Base-by-base conservation (phyloP, 2,888 invertebrate species). In the Ischnus inquisitorius region DNA sequence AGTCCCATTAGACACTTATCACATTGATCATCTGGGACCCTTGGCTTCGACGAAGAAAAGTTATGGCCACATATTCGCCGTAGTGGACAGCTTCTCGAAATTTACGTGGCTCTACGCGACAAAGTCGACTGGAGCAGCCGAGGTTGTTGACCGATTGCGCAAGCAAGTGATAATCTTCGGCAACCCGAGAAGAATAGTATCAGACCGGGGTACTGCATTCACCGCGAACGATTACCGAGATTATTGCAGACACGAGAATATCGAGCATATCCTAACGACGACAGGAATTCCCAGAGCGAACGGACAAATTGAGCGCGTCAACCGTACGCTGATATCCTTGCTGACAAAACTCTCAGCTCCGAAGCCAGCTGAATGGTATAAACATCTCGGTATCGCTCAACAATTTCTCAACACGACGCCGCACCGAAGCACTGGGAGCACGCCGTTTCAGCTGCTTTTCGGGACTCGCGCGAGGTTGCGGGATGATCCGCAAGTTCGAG, bases 1-100 rank as follows among this genome's bases (percentile, higher is more conserved):
- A 0, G 12, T 62, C 2, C 85, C 87, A 0, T 34, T 87, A 1
- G 82, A 84, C 5, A 86, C 83, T 0, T 86, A 75, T 28, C 87
- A 88, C 39, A 25, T 84, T 2, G 83, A 82, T 48, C 85, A 85
- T 41, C 19, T 87, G 22, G 83, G 82, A 10, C 85, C 82, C 12
- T 12, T 85, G 51, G 19, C 76, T 1, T 16, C 78, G 0, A 85
- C 79, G 12, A 80, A 77, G 39, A 85, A 87, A 25, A 79, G 43
- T 10, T 86, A 87, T 19, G 28, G 69, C 5, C 72, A 86, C 41
- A 77, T 87, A 8, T 64, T 86, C 5, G 83, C 69, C 2, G 83
- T 43, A 14, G 43, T 43, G 2, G 43, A 43, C 14, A 3, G 43
- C 10, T 43, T 43, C 43, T 14, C 43, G 12, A 43, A 12, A 14